These are phyloP conservation scores for Tylochromis polylepis DNA, from an alignment of 2,113 vertebrate species.

Conservation along the genomic window DNA sequence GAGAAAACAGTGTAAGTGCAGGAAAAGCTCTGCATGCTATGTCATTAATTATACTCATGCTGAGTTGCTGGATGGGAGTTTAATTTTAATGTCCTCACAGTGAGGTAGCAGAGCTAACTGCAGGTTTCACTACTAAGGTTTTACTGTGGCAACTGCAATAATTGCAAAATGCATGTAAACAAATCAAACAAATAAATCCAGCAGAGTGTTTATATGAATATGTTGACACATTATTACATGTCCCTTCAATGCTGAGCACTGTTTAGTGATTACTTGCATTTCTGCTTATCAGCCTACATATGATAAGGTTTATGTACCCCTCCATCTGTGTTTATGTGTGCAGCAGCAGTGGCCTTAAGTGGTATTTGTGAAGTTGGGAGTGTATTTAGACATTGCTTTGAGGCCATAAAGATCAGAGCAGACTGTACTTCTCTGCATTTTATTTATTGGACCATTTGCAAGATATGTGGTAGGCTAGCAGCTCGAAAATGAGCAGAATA, in stretches of 20 bases:
- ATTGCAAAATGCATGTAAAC: not conserved
- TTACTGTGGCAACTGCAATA: not conserved
- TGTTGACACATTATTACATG: not conserved
- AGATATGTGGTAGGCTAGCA: not conserved
- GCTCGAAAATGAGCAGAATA: constrained; percentile 1
- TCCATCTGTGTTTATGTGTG: not conserved
- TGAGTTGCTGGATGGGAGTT: not conserved
- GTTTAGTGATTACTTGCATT: not conserved
- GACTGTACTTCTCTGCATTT: not conserved
- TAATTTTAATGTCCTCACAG: not conserved
- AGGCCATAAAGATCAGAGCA: constrained; percentile 15
- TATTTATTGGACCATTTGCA: constrained; percentile 13
- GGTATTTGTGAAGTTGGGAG: not conserved
- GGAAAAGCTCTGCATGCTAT: not conserved
- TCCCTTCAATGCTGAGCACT: not conserved
- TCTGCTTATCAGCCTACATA: not conserved
- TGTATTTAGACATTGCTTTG: constrained; percentile 18
- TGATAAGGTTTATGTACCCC: not conserved
- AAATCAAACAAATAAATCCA: not conserved
- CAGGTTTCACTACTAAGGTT: not conserved
- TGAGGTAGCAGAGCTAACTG: not conserved
- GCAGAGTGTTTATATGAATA: not conserved
- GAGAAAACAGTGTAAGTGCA: not conserved
- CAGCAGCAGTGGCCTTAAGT: not conserved
- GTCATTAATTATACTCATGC: not conserved